Percentiles rank a stretch among this genome's conserved stretches.
These are phyloP conservation scores for Pecten maximus DNA, from an alignment of 2,888 invertebrate species.

Conservation along the genomic window DNA sequence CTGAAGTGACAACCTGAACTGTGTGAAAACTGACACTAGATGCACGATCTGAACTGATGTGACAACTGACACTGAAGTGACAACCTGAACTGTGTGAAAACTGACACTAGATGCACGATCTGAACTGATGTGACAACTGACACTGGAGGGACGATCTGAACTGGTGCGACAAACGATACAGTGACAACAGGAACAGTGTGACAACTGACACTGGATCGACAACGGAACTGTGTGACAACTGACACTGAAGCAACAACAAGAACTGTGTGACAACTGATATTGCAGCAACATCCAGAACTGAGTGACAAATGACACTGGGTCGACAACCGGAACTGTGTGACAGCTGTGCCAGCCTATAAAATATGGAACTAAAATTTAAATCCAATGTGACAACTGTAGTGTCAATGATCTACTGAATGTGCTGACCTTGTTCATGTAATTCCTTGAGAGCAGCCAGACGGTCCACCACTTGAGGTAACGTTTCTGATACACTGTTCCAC, in stretches of 20 bases:
- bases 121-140: background rate
- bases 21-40: background rate
- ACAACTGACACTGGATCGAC: background rate
- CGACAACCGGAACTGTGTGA: too few relatives aligned
- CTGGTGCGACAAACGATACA: background rate
- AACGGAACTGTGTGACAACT: too few relatives aligned
- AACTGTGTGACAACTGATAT: too few relatives aligned
- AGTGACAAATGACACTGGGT: too few relatives aligned
- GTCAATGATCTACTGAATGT: background rate
- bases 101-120: background rate
- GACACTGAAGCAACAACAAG: too few relatives aligned
- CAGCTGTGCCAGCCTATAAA: too few relatives aligned
- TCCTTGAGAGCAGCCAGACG: slow-evolving; percentile 93
- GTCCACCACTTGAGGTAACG: slow-evolving; percentile 91
- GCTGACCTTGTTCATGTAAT: slow-evolving; percentile 93
- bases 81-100: too few relatives aligned
- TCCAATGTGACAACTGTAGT: background rate
- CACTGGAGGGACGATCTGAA: background rate
- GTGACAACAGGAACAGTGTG: too few relatives aligned
- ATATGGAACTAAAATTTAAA: too few relatives aligned
- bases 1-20: too few relatives aligned
- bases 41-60: too few relatives aligned
- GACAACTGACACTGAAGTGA: background rate
- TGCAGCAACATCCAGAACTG: too few relatives aligned
- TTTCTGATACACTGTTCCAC: slow-evolving; percentile 90